Evolutionary conservation across 1,140 invertebrate genomes (phyloP).

Genomic region (Lepidurus apus): DNA sequence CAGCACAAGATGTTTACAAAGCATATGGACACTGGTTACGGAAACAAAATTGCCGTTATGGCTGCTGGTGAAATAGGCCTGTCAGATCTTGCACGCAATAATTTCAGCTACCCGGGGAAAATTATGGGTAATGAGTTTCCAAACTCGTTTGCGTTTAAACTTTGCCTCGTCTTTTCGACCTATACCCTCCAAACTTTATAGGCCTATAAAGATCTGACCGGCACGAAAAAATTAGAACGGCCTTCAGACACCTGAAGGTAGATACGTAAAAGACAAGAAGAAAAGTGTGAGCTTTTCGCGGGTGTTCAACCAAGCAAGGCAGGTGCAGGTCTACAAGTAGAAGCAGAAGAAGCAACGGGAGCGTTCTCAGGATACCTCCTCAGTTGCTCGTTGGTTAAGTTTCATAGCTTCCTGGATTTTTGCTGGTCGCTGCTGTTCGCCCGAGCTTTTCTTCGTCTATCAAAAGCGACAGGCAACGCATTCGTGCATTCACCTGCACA

Average conservation of each 20-base stretch:
- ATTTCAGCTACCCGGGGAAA: neutral
- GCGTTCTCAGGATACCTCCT: neutral
- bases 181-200: neutral
- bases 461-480: neutral
- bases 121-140: neutral
- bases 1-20: neutral
- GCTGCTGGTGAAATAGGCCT: neutral
- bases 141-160: neutral
- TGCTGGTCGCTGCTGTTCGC: constrained; percentile 1
- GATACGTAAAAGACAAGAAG: too few species aligned
- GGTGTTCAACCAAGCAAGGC: neutral
- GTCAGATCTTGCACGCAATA: neutral
- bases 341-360: neutral
- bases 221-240: neutral
- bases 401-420: constrained; percentile 2
- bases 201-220: neutral
- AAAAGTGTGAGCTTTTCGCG: too few species aligned
- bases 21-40: neutral
- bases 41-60: neutral
- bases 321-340: neutral
- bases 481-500: constrained; percentile 17
- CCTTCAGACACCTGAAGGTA: neutral
- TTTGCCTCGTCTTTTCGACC: neutral
- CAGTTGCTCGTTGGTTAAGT: neutral
- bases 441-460: neutral